phyloP scores from a whole-genome alignment of 2,797 vertebrate genomes.

The Odontamblyopus lacepedii region DNA sequence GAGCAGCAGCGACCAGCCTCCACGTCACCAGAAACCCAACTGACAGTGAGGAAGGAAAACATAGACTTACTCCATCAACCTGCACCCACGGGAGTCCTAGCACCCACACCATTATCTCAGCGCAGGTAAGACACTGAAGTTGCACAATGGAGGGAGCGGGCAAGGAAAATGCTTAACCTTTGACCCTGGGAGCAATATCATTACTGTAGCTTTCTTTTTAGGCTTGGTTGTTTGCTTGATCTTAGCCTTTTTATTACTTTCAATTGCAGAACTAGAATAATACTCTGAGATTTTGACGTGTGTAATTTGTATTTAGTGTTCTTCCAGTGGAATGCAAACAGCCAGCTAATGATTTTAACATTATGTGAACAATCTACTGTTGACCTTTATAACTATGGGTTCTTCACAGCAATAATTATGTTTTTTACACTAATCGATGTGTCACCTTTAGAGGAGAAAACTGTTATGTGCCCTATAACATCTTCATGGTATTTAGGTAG shows the following conservation, averaged over 20 bases:
- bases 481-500: no score
- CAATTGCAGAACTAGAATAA: not conserved
- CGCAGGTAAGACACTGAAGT: conserved; percentile 53
- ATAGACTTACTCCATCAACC: conserved; percentile 42
- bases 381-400: not conserved
- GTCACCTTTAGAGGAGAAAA: not conserved
- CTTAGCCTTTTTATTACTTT: not conserved
- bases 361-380: not conserved
- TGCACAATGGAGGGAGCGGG: not conserved
- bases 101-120: conserved; percentile 33
- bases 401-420: conserved; percentile 5
- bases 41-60: conserved; percentile 63
- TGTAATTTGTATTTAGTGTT: not conserved
- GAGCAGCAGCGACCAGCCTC: conserved; percentile 67
- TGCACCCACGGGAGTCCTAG: conserved; percentile 44
- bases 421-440: not conserved
- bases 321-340: not conserved
- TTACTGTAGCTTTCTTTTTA: not conserved
- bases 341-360: not conserved
- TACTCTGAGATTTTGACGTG: not conserved
- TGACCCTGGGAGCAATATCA: conserved; percentile 43
- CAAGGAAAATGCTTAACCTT: conserved; percentile 38
- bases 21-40: conserved; percentile 63
- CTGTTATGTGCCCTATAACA: not conserved
- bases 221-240: no score